Evolutionary conservation across 2,113 vertebrate species (phyloP), one percentile per base, ranked within the genome.

Genomic region (Cranoglanis bouderius): DNA sequence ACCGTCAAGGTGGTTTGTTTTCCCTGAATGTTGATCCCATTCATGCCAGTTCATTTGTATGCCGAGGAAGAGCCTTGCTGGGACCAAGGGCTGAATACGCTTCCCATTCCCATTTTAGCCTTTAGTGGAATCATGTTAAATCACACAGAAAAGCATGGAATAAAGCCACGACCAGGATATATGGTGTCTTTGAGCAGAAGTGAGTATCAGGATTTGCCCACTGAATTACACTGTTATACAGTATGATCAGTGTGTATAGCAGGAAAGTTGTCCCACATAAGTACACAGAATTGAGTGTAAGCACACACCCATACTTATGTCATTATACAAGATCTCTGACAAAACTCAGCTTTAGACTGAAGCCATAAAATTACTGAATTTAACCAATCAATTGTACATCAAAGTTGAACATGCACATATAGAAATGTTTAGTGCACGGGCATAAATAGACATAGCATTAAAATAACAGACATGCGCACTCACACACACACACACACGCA

Each of bases 21-120:
- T 91, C 89, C 90, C 61, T 80, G 92, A 93, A 93, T 92, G 94
- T 95, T 93, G 92, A 93, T 92, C 93, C 94, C 87, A 93, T 95
- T 95, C 95, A 95, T 92, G n/a, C 63, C 85, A 24, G 93, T 89
- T 95, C 93, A 95, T 96, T 95, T 95, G 94, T 95, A 95, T 95
- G 93, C 94, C 29, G 91, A 24, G 88, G 90, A 93, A 93, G 89
- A 49, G 88, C 35, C 91, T 90, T 80, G 92, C 92, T 75, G 74
- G 93, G 93, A 93, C 92, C 89, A 88, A 92, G 89, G 89, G 89
- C 92, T 94, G 95, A 95, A 94, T 94, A 90, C 94, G 91, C 90
- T 91, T 93, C 93, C 92, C 88, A 89, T 90, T 93, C 94, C 83
- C 63, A 89, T 90, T 87, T 92, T 92, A 91, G 92, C 90, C 91